A percentile compares a stretch with the other conserved stretches of the same genome.
Evolutionary conservation across 1,140 invertebrate genomes (phyloP).

Genomic region (Protaetia brevitarsis): DNA sequence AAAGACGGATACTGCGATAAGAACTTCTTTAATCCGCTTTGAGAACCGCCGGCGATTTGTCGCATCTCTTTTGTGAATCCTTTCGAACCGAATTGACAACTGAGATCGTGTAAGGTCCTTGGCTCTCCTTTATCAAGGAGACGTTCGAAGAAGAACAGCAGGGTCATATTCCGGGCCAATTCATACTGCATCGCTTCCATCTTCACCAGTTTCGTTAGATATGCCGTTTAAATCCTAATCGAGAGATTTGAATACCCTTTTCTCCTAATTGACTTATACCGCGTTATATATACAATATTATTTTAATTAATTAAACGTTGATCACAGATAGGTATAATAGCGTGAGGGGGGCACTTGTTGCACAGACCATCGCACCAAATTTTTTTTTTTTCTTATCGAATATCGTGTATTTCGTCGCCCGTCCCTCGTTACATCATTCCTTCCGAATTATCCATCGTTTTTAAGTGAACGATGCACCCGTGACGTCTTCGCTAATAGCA

Average conservation of each 20-base stretch:
- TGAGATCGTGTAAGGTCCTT: conserved; percentile 91
- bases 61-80: conserved; percentile 94
- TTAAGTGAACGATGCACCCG: not conserved
- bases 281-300: conserved; percentile 16
- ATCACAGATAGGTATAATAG: conserved; percentile 11
- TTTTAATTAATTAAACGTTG: conserved; percentile 16
- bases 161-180: conserved; percentile 86
- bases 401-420: too few relatives aligned
- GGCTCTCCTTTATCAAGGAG: conserved; percentile 91
- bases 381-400: too few relatives aligned
- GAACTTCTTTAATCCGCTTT: conserved; percentile 88
- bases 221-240: not conserved
- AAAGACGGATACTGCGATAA: conserved; percentile 86
- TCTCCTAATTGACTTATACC: conserved; percentile 5
- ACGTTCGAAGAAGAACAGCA: conserved; percentile 94
- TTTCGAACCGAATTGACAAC: conserved; percentile 94
- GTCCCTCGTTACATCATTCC: conserved; percentile 8
- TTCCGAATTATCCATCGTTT: not conserved
- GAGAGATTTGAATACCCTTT: not conserved
- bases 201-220: conserved; percentile 30
- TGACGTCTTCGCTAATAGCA: conserved; percentile 1
- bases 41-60: conserved; percentile 91
- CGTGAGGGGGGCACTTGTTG: conserved; percentile 2
- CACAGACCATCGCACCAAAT: conserved; percentile 8
- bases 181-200: conserved; percentile 95